phyloP scores from a whole-genome alignment of 2,888 invertebrate genomes.

The Diarsia dahlii region DNA sequence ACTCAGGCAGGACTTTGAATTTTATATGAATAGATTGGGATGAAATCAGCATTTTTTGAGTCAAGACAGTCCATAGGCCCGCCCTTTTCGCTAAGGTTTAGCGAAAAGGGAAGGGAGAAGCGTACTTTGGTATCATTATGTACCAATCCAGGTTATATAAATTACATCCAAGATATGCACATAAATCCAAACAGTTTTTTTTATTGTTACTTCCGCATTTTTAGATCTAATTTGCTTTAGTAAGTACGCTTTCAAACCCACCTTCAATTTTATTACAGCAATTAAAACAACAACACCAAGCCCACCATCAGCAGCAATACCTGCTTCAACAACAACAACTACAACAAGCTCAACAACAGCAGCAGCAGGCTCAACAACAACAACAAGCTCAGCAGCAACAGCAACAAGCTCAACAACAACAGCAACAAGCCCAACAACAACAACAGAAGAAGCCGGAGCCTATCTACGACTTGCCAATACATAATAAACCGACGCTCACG shows the following conservation, averaged over 20 bases:
- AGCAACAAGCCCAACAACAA: conserved; percentile 25
- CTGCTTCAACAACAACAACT: conserved; percentile 51
- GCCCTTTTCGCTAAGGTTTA: too few relatives aligned
- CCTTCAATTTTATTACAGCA: conserved; percentile 63
- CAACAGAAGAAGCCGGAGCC: conserved; percentile 84
- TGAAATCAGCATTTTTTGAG: too few relatives aligned
- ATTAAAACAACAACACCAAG: conserved; percentile 73
- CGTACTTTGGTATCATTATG: too few relatives aligned
- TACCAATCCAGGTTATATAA: too few relatives aligned
- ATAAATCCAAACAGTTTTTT: too few relatives aligned
- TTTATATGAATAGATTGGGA: too few relatives aligned
- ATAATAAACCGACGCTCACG: conserved; percentile 84
- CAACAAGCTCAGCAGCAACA: conserved; percentile 65
- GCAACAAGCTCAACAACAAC: conserved; percentile 39
- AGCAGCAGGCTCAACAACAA: conserved; percentile 67
- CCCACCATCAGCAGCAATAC: conserved; percentile 58
- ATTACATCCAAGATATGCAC: too few relatives aligned
- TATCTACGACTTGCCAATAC: conserved; percentile 86
- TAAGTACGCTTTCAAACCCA: not conserved
- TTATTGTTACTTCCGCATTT: too few relatives aligned
- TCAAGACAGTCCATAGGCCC: too few relatives aligned
- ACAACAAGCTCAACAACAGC: conserved; percentile 52
- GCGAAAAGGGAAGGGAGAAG: too few relatives aligned
- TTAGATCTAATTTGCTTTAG: not conserved
- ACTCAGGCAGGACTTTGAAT: too few relatives aligned